Evolutionary conservation across 2,113 vertebrate genomes (phyloP), one percentile per base, ranked within the genome.

Genomic region (Eublepharis macularius): DNA sequence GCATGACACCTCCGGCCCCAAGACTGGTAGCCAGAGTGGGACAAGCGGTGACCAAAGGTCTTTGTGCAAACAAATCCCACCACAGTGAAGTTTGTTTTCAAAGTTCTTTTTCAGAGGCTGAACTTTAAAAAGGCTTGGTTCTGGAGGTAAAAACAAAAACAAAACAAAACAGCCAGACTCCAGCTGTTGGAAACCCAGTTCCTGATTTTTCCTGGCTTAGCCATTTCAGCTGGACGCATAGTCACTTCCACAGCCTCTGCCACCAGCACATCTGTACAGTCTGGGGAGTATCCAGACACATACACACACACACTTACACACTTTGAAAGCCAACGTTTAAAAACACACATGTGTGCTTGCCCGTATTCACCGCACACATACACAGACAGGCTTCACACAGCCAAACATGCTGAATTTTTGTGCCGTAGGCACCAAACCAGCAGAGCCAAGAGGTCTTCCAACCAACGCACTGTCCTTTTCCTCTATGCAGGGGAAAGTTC

Each of bases 171-270:
- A 92, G 81, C 80, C 17, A 82, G 87, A 63, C 83, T 92, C 88
- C 85, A 93, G 92, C 90, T 92, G 91, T 84, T 89, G 81, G 88
- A 91, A 93, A 90, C 51, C 82, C 92, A 91, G 89, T 90, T 91
- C 84, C 92, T 83, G 45, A 90, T 86, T 89, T 91, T 94, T 69
- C 93, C 57, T 90, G 91, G 92, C 92, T 0, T 81, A 49, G 83
- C 45, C 43, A 74, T 76, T 82, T 81, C 80, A 82, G 80, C 93
- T 94, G 87, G 90, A 92, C 79, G 68, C 88, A 89, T 81, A 73
- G 72, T 41, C 86, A 89, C 36, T 91, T 74, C 90, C 91, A 41
- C 24, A 68, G 91, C 90, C 87, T 87, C 90, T 76, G 26, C 13
- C 17, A 80, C 91, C 76, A 86, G 92, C 89, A 94, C 90, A 88